These are phyloP conservation scores for Dryocosmus kuriphilus DNA, from an alignment of 2,888 invertebrate species.

Conservation along the genomic window DNA sequence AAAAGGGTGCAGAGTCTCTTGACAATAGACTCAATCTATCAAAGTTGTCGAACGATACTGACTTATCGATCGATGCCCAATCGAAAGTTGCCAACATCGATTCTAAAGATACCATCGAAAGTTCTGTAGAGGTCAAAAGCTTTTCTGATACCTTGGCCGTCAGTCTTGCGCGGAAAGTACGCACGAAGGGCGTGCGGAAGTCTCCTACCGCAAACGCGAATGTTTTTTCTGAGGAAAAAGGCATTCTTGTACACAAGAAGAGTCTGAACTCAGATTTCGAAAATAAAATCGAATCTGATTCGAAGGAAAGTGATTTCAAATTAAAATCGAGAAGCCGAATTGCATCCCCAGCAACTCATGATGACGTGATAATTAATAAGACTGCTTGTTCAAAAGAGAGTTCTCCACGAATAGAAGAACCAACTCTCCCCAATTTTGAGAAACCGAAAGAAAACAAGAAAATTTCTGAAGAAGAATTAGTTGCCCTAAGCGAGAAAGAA, in stretches of 20 bases:
- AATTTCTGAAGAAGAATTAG: not conserved
- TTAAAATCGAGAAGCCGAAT: conserved; percentile 1
- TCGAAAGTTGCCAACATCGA: conserved; percentile 54
- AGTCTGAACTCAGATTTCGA: not conserved
- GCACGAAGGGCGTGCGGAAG: conserved; percentile 45
- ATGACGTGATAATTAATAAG: conserved; percentile 16
- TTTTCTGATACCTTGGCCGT: conserved; percentile 54
- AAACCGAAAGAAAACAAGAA: not conserved
- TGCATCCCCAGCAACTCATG: not conserved
- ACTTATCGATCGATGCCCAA: conserved; percentile 41
- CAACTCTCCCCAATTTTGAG: not conserved
- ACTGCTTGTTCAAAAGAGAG: not conserved
- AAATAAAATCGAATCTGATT: not conserved
- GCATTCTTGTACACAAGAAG: not conserved
- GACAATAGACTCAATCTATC: conserved; percentile 45
- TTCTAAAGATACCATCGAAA: conserved; percentile 66
- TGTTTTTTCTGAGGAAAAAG: not conserved
- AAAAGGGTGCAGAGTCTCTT: conserved; percentile 43
- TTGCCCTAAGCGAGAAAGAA: not conserved
- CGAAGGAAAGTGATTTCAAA: conserved; percentile 4
- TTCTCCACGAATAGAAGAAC: not conserved
- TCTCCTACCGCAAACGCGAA: conserved; percentile 18
- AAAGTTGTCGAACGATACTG: conserved; percentile 49
- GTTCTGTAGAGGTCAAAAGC: conserved; percentile 63
- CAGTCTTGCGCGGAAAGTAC: conserved; percentile 46